Evolutionary conservation across 2,797 vertebrate genomes (phyloP), one percentile per base, ranked within the genome.

Genomic region (Glyptemys insculpta): DNA sequence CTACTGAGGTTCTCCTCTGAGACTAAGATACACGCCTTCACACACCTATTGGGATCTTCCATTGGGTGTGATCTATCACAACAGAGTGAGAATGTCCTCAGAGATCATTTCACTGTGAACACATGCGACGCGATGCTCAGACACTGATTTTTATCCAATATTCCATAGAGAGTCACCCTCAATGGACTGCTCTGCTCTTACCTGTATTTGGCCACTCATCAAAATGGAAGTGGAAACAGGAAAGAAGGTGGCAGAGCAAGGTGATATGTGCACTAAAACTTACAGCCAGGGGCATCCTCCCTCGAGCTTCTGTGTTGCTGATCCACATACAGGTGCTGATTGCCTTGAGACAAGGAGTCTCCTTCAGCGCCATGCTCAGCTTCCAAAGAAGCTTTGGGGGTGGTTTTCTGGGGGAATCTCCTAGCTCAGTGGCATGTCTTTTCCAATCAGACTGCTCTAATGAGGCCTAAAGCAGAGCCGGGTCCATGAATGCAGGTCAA

Each of bases 71-170:
- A 27, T 57, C 56, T 29, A 57, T 57, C 56, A 29, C 56, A 57
- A 12, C 10, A 57, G 56, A 12, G 27, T 29, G 56, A 78, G 54
- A 87, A 54, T 16, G 23, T 37, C 31, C 50, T 85, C 56, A 0
- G 0, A 12, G 56, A 41, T n/a, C 34, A n/a, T 34, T 88, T 79
- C 12, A 4, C 0, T 0, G 25, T 47, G 5, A 85, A 34, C 0
- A 57, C 12, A 12, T 12, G 27, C 0, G 27, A 57, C 12, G 1
- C 25, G 57, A 31, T 88, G 19, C 65, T 57, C 88, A 37, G 79
- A 37, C 0, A 0, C 57, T 31, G 56, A 37, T 16, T 41, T 41
- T 41, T 37, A 25, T 37, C 68, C 68, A 74, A 12, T 41, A 74
- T 41, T 41, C n/a, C 9, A 8, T 8, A 37, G 47, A 31, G 15